Base-by-base conservation (phyloP, 2,888 invertebrate genomes). In the Embidobia sp. region DNA sequence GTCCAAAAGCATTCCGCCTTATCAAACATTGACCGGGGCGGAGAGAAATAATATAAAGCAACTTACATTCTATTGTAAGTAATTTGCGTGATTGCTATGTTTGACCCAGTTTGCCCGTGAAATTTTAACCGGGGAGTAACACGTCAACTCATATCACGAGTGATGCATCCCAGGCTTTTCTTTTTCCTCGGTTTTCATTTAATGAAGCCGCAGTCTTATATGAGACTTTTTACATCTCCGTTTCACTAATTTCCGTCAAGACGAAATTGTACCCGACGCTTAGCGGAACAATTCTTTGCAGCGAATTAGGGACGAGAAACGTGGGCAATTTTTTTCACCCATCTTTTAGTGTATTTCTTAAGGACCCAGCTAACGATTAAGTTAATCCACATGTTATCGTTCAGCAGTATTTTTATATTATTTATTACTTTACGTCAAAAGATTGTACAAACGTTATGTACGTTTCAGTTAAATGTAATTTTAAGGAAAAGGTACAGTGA, bases 1-100 rank as follows among this genome's bases (percentile, higher is more conserved):
- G n/a, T n/a, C n/a, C n/a, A n/a, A n/a, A n/a, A n/a, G n/a, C n/a
- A n/a, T n/a, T n/a, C n/a, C n/a, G n/a, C n/a, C n/a, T n/a, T n/a
- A n/a, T n/a, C n/a, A n/a, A n/a, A n/a, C n/a, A n/a, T n/a, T n/a
- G n/a, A n/a, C n/a, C n/a, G n/a, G n/a, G n/a, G n/a, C n/a, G n/a
- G n/a, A n/a, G n/a, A n/a, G n/a, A 35, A 67, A 31, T 15, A 48
- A 37, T 67, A 33, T 46, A 55, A 8, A 13, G 26, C 26, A 16
- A 57, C 48, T 46, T 64, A 55, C 46, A 57, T 42, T 57, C 29
- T 64, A 37, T 73, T 55, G 55, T 64, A 31, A 53, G 63, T 73
- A 73, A 73, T 73, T 73, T 57, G 64, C 64, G 64, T 40, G 57
- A 73, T 73, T 73, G 55, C 57, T 10, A 42, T 33, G 44, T 51